A percentile compares a stretch with the other conserved stretches of the same genome.
Conservation (phyloP, 1,140 invertebrate species). For the Ips nitidus region DNA sequence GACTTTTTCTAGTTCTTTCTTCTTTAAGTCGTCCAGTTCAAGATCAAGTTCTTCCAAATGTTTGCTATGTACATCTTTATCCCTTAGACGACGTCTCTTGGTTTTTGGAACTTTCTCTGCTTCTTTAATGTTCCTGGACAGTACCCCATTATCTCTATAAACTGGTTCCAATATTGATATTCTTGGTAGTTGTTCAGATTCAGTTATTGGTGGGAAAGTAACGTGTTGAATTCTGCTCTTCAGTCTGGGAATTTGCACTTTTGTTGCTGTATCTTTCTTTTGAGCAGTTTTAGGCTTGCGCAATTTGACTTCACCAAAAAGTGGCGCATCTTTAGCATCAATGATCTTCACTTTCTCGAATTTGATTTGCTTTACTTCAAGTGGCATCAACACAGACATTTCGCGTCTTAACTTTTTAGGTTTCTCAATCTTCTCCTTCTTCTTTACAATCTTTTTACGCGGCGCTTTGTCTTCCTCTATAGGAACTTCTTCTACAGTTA, state of each 20-base stretch:
- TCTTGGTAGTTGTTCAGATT: slow-evolving; percentile 55
- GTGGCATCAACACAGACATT: slow-evolving; percentile 57
- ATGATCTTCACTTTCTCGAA: slow-evolving; percentile 64
- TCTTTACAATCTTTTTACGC: slow-evolving; percentile 47
- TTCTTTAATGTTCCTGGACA: slow-evolving; percentile 72
- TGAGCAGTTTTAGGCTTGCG: slow-evolving; percentile 45
- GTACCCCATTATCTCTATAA: slow-evolving; percentile 61
- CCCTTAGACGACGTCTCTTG: slow-evolving; percentile 49
- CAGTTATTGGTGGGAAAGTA: slow-evolving; percentile 61
- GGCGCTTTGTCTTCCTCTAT: slow-evolving; percentile 50
- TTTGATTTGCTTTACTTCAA: slow-evolving; percentile 61
- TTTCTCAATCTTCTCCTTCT: slow-evolving; percentile 43
- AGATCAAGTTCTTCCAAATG: slow-evolving; percentile 72
- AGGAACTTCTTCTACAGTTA: slow-evolving; percentile 52
- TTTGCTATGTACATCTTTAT: slow-evolving; percentile 69
- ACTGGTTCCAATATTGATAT: slow-evolving; percentile 60
- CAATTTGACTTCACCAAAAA: slow-evolving; percentile 54
- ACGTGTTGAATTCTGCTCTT: slow-evolving; percentile 65
- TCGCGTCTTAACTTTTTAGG: slow-evolving; percentile 41
- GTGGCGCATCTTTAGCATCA: slow-evolving; percentile 67
- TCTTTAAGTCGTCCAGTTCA: slow-evolving; percentile 58
- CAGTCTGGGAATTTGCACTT: slow-evolving; percentile 62
- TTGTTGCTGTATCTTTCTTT: slow-evolving; percentile 46
- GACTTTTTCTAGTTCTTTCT: slow-evolving; percentile 53
- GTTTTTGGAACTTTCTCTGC: slow-evolving; percentile 64